Base-by-base conservation (phyloP, 2,113 vertebrate genomes). In the Pangasianodon hypophthalmus region DNA sequence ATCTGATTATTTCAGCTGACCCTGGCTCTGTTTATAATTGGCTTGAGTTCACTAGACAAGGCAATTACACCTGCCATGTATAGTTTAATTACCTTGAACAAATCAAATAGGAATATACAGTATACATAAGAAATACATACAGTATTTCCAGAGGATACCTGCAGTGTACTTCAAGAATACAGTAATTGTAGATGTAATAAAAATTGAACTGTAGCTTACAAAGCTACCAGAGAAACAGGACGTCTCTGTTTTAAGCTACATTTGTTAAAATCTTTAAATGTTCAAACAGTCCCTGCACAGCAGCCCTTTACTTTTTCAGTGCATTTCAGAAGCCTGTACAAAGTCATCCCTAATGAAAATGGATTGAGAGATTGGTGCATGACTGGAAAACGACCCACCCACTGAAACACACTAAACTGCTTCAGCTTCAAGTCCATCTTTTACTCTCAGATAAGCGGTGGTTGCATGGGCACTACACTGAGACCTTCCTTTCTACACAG, bases 1-100 rank as follows among this genome's bases (percentile, higher is more conserved):
- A 56, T 13, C 21, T 41, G 56, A 41, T 73, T 71, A 32, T 75
- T 54, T 56, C 48, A 75, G 75, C 75, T 88, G 41, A 88, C 60
- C 58, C 60, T 64, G 83, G 10, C 19, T 46, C 58, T 62, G 73
- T 80, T 64, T 81, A 60, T 80, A 80, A 88, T 64, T 79, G 41
- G 29, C 44, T 64, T 48, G 75, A 88, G 58, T 44, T 48, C 41
- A 79, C 73, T 13, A 62, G 24, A 88, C 73, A 80, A 88, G 56
- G 44, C 87, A 64, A 88, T 88, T 88, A 88, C 58, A 81, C 37
- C 87, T 80, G 73, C 52, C 75, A 75, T 88, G 75, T 46, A 52
- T 64, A n/a, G 41, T 88, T 80, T 88, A 88, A 88, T 88, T 81
- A 80, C 75, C 56, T 32, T n/a, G 7, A 32, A 75, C 21, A 32